phyloP scores from a whole-genome alignment of 2,888 invertebrate species.

The Trissonchulus sp. region DNA sequence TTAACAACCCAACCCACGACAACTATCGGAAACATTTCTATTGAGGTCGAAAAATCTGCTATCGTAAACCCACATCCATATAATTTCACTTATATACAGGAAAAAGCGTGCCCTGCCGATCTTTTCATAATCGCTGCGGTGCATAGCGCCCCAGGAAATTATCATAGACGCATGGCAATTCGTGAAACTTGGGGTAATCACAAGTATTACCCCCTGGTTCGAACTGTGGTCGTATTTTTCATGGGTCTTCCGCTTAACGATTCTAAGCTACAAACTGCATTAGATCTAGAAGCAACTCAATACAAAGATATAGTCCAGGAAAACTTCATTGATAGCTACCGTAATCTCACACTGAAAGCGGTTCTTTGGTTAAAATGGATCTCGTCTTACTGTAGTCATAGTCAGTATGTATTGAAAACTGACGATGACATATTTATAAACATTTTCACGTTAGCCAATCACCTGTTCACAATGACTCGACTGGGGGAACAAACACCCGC shows the following conservation, averaged over 20 bases:
- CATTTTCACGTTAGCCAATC: constrained; percentile 30
- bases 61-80: constrained; percentile 25
- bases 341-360: constrained; percentile 30
- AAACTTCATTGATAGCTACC: constrained; percentile 30
- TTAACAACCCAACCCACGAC: too few relatives aligned
- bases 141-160: constrained; percentile 29
- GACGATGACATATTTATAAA: constrained; percentile 35
- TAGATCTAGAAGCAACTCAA: background rate
- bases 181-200: constrained; percentile 32
- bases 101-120: constrained; percentile 24
- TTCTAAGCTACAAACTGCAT: background rate
- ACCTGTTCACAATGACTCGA: constrained; percentile 7
- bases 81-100: constrained; percentile 12
- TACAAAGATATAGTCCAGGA: constrained; percentile 32
- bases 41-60: too few relatives aligned
- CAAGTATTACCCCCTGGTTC: background rate
- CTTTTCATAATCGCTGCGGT: constrained; percentile 28
- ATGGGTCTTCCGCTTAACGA: constrained; percentile 23
- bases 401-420: constrained; percentile 29
- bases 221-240: constrained; percentile 26
- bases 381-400: constrained; percentile 26
- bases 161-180: constrained; percentile 27
- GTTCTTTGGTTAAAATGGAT: constrained; percentile 34
- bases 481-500: background rate
- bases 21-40: too few relatives aligned